Conservation (phyloP, 64 coral and sea anemone genomes). For the Stichodactyla mertensii region DNA sequence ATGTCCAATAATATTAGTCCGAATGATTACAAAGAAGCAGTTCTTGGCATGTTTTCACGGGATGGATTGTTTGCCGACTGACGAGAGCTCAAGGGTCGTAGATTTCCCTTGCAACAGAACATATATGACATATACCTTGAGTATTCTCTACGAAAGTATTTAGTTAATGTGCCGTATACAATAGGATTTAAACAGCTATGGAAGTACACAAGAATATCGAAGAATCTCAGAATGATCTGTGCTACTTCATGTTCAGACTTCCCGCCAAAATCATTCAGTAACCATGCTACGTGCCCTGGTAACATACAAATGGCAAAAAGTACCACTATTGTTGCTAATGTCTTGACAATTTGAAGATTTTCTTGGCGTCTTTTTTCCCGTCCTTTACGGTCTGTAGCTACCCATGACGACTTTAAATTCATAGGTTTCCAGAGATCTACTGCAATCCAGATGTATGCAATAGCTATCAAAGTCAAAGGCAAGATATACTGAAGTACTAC, state of each 20-base stretch:
- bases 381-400: slow-evolving; percentile 23
- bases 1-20: not conserved
- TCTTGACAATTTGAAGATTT: slow-evolving; percentile 59
- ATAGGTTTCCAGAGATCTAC: slow-evolving; percentile 48
- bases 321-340: slow-evolving; percentile 50
- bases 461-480: slow-evolving; percentile 35
- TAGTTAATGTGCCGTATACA: slow-evolving; percentile 56
- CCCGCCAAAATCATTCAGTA: slow-evolving; percentile 47
- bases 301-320: slow-evolving; percentile 67
- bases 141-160: slow-evolving; percentile 42
- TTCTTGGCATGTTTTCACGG: not conserved
- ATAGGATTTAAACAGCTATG: slow-evolving; percentile 63
- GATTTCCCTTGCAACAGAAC: not conserved
- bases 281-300: slow-evolving; percentile 59
- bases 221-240: slow-evolving; percentile 39
- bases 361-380: slow-evolving; percentile 36
- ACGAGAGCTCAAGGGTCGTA: not conserved
- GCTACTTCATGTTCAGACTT: slow-evolving; percentile 19
- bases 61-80: not conserved
- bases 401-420: not conserved
- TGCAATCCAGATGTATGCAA: slow-evolving; percentile 52
- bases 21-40: not conserved
- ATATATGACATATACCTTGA: slow-evolving; percentile 30
- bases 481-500: slow-evolving; percentile 44
- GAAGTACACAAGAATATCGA: slow-evolving; percentile 54